Evolutionary conservation across 2,113 vertebrate genomes (phyloP).

Genomic region (Semicossyphus pulcher): DNA sequence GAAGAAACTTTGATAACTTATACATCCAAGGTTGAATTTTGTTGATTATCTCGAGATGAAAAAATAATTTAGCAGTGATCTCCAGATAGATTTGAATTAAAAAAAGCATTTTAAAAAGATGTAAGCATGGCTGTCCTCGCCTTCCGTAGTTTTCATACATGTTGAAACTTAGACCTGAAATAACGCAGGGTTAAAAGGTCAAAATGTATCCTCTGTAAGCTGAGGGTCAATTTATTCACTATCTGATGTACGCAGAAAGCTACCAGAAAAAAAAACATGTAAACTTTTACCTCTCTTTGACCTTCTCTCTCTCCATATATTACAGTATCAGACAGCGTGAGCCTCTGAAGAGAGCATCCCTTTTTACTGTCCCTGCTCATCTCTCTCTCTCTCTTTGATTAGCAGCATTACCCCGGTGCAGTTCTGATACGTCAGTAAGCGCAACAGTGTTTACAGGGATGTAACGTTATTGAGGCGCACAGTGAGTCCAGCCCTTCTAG

Average conservation of each 20-base stretch:
- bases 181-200: conserved; percentile 22
- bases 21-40: no score
- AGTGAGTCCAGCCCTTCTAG: conserved; percentile 47
- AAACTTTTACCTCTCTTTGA: conserved; percentile 1
- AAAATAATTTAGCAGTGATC: not conserved
- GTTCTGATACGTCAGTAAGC: conserved; percentile 51
- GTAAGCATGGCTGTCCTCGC: no score
- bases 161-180: conserved; percentile 11
- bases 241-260: not conserved
- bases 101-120: no score
- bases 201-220: conserved; percentile 14
- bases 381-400: conserved; percentile 39
- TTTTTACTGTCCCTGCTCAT: conserved; percentile 16
- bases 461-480: conserved; percentile 49
- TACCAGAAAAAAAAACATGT: not conserved
- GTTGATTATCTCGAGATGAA: not conserved
- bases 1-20: no score
- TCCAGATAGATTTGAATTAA: not conserved
- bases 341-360: not conserved
- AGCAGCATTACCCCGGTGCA: conserved; percentile 23
- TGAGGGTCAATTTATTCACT: conserved; percentile 34
- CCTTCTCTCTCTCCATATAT: not conserved
- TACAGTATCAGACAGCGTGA: not conserved
- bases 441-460: conserved; percentile 58
- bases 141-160: not conserved